phyloP scores from a whole-genome alignment of 2,113 vertebrate species.

The Meleagris gallopavo region DNA sequence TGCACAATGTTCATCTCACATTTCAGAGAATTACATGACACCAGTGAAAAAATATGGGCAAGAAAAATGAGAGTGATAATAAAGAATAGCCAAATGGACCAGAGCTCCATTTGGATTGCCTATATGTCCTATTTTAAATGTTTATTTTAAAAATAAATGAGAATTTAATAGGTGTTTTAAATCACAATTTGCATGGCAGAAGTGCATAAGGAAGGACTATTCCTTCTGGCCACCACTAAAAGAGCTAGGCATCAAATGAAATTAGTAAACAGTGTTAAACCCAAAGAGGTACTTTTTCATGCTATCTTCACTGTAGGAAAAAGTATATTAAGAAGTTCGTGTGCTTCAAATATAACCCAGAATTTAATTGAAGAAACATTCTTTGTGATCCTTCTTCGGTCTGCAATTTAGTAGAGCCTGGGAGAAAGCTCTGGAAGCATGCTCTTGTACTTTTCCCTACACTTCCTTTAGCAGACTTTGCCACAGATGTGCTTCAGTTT shows the following conservation, averaged over 20 bases:
- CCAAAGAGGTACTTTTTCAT: neutral
- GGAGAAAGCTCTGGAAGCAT: neutral
- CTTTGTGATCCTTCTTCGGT: neutral
- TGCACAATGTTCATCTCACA: neutral
- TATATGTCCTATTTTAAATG: neutral
- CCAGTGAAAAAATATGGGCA: neutral
- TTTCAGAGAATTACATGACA: neutral
- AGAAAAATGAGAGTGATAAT: neutral
- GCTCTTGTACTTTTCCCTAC: neutral
- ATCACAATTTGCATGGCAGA: neutral
- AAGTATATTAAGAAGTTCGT: neutral
- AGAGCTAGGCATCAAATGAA: neutral
- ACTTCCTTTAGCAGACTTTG: neutral
- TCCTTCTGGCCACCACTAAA: neutral
- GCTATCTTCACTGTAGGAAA: neutral
- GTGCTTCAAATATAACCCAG: neutral
- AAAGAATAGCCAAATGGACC: neutral
- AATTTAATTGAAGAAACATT: neutral
- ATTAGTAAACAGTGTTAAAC: neutral
- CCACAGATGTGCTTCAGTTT: neutral
- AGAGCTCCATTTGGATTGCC: neutral
- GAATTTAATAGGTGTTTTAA: neutral
- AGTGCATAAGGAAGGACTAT: neutral
- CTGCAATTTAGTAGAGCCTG: neutral
- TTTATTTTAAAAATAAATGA: neutral